Conservation (phyloP, 2,113 vertebrate species). For the Paramormyrops kingsleyae region DNA sequence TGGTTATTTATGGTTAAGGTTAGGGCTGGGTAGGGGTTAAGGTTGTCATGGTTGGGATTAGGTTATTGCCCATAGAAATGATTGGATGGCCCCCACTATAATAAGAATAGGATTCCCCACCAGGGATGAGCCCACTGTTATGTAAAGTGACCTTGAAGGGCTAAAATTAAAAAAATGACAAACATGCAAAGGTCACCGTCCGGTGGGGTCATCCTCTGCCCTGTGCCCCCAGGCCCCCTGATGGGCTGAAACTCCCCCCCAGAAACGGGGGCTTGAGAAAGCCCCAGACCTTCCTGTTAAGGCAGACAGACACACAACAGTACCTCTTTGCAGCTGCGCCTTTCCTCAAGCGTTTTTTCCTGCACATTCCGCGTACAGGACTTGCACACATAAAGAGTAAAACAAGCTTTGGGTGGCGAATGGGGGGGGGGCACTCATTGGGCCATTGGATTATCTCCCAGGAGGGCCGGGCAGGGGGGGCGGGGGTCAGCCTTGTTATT, state of each 20-base stretch:
- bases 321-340: not conserved
- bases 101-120: constrained; percentile 27
- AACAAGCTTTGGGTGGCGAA: not conserved
- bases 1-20: not conserved
- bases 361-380: not conserved
- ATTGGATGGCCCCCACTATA: not conserved
- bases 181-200: constrained; percentile 34
- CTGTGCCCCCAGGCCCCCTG: constrained; percentile 39
- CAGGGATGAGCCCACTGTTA: constrained; percentile 25
- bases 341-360: not conserved
- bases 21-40: not conserved
- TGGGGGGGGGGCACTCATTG: not conserved
- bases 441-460: constrained; percentile 28
- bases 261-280: not conserved
- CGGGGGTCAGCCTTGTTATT: not conserved
- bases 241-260: constrained; percentile 25
- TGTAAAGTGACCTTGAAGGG: constrained; percentile 44
- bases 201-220: constrained; percentile 45
- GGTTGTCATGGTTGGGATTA: not conserved
- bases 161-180: constrained; percentile 30
- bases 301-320: not conserved
- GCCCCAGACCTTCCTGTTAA: not conserved
- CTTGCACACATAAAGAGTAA: not conserved
- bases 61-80: not conserved
- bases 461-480: not conserved